Evolutionary conservation across 1,140 invertebrate species (phyloP).

Genomic region (Ladona fulva): DNA sequence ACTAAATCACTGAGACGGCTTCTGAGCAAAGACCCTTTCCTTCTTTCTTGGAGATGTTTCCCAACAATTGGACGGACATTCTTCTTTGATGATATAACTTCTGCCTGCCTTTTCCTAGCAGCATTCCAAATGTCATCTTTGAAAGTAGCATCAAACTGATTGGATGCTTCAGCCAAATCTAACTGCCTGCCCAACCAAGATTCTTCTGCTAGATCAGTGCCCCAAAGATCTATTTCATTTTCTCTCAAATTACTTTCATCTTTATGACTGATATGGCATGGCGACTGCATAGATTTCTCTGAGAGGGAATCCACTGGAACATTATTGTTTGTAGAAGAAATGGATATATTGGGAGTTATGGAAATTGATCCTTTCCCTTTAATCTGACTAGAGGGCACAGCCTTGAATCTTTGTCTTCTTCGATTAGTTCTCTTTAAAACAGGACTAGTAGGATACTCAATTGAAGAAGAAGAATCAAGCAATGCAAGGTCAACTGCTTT

Average conservation of each 20-base stretch:
- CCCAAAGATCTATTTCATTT: background rate
- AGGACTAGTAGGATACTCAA: background rate
- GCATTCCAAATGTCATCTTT: background rate
- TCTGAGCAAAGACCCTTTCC: background rate
- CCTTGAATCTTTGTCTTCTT: background rate
- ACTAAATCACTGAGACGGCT: background rate
- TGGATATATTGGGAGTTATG: no score
- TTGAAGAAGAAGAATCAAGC: background rate
- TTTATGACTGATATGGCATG: background rate
- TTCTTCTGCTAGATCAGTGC: background rate
- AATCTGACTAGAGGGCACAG: background rate
- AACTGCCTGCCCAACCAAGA: background rate
- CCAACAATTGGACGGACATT: background rate
- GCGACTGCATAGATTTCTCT: background rate
- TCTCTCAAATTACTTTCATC: background rate
- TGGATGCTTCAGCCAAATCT: background rate
- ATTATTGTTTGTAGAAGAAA: no score
- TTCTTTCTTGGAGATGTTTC: background rate
- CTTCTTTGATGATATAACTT: background rate
- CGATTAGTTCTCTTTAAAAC: background rate
- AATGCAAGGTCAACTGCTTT: background rate
- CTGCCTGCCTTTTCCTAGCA: background rate
- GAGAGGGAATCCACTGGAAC: background rate
- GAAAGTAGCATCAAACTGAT: background rate
- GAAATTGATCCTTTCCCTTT: background rate